Base-by-base conservation (phyloP, 2,888 invertebrate genomes). In the Sialis lutaria region DNA sequence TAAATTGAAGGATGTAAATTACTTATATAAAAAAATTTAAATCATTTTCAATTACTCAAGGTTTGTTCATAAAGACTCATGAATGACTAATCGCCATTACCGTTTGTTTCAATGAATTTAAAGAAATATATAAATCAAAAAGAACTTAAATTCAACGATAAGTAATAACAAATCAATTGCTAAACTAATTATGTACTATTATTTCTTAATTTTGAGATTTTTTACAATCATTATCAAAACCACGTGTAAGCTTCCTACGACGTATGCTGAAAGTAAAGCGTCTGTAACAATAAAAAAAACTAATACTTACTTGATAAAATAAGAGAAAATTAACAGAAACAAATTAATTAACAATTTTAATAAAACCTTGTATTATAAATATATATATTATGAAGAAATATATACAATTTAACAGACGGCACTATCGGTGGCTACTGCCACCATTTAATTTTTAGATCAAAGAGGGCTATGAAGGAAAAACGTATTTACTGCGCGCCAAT, bases 401-500 rank as follows among this genome's bases (percentile, higher is more conserved):
- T 40, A 32, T 31, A 47, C 22, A 31, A 45, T 32, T 40, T 13
- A 22, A 22, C 13, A 47, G 41, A 42, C 42, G 32, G 37, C 30
- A 42, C 13, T 35, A 22, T 30, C 47, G 42, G 47, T 42, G 47
- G 47, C 47, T 33, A 33, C 47, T 42, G 42, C 47, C 47, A 47
- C 47, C 47, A 42, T 42, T 47, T 42, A 47, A 33, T 42, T 47
- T 33, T 40, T 40, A 37, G 42, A 42, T 37, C 37, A 47, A 33
- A 35, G 42, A 47, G 47, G 47, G 31, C 12, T 30, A 39, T 32
- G 45, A 39, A 32, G 13, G 37, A 44, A 22, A 40, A 42, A 34
- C 35, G 35, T 34, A 47, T 47, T 47, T 47, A 42, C 33, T 47
- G 47, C 47, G 47, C 47, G 47, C 42, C 47, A 47, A 47, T 42